phyloP scores from a whole-genome alignment of 2,797 vertebrate species.

The Hydrocynus forskahlii region DNA sequence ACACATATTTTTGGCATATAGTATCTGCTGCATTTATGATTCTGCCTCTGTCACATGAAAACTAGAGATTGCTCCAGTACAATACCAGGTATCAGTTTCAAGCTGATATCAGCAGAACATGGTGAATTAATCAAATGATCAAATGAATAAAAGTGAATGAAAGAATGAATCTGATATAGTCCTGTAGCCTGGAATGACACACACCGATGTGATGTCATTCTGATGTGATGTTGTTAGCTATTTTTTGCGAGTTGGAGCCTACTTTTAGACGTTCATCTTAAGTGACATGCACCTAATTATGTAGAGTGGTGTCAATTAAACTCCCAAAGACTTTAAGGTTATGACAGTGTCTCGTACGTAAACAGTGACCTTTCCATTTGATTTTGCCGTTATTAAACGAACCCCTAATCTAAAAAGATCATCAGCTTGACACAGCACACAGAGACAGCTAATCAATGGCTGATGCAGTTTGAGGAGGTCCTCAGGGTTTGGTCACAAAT shows the following conservation, averaged over 20 bases:
- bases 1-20: not conserved
- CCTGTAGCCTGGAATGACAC: too few relatives aligned
- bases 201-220: too few relatives aligned
- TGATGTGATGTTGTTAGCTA: too few relatives aligned
- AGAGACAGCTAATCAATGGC: conserved; percentile 52
- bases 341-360: conserved; percentile 21
- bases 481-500: conserved; percentile 44
- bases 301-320: conserved; percentile 10
- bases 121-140: too few relatives aligned
- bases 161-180: too few relatives aligned
- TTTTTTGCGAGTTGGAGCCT: too few relatives aligned
- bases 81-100: too few relatives aligned
- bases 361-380: conserved; percentile 48
- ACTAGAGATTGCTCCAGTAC: too few relatives aligned
- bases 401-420: conserved; percentile 53
- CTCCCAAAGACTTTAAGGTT: not conserved
- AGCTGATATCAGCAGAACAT: too few relatives aligned
- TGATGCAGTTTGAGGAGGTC: conserved; percentile 52
- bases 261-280: too few relatives aligned
- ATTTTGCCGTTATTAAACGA: conserved; percentile 64
- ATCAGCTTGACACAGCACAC: conserved; percentile 45
- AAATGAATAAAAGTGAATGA: too few relatives aligned
- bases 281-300: not conserved
- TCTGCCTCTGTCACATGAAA: not conserved
- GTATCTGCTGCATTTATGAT: not conserved